Evolutionary conservation across 1,140 invertebrate species (phyloP).

Genomic region (Leptestheria dahalacensis): DNA sequence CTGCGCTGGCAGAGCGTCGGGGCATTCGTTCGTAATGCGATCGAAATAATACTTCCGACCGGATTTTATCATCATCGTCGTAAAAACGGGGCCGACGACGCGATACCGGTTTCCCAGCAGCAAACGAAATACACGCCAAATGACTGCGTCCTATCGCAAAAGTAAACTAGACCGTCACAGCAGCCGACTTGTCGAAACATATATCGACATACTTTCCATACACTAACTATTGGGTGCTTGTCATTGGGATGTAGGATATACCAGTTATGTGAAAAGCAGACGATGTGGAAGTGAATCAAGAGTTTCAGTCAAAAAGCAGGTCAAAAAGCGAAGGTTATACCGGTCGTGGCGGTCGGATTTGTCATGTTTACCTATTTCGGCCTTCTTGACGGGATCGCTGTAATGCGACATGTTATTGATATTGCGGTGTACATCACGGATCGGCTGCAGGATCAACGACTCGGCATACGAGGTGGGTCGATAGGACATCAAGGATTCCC

Average conservation of each 20-base stretch:
- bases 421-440: conserved; percentile 9
- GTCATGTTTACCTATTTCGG: conserved; percentile 4
- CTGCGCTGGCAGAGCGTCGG: conserved; percentile 1
- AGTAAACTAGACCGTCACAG: no score
- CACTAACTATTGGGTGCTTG: no score
- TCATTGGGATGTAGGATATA: no score
- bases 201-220: no score
- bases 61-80: conserved; percentile 2
- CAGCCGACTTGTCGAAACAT: no score
- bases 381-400: conserved; percentile 5
- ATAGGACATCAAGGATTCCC: not conserved
- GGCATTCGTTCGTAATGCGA: conserved; percentile 9
- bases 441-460: conserved; percentile 5
- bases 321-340: no score
- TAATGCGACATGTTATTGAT: conserved; percentile 10
- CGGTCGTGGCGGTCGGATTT: not conserved
- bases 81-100: conserved; percentile 1
- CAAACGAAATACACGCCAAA: conserved; percentile 5
- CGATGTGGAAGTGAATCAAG: no score
- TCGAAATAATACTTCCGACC: not conserved
- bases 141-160: conserved; percentile 1
- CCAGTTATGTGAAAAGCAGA: no score
- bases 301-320: no score
- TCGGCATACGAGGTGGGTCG: conserved; percentile 1
- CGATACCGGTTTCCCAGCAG: not conserved